A percentile compares a stretch with the other conserved stretches of the same genome.
These are phyloP conservation scores for Ennomos erosarius DNA, from an alignment of 2,888 invertebrate species.

Conservation along the genomic window DNA sequence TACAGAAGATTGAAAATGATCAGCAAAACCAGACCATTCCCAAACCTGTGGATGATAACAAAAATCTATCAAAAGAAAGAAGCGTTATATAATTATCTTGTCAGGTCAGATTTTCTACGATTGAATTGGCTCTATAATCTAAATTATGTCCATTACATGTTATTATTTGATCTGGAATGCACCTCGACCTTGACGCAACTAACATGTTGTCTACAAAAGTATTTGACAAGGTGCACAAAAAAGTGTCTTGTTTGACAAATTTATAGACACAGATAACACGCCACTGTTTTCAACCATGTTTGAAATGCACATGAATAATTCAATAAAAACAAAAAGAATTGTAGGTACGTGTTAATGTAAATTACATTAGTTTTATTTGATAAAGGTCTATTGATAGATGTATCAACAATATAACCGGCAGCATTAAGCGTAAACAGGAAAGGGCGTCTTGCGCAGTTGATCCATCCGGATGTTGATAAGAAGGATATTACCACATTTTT, in stretches of 20 bases:
- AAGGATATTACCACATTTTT: constrained; percentile 6
- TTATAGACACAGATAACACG: constrained; percentile 9
- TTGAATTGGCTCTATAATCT: too few relatives aligned
- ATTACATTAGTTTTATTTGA: background rate
- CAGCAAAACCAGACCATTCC: too few relatives aligned
- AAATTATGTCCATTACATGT: too few relatives aligned
- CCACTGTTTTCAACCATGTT: constrained; percentile 15
- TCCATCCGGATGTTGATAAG: constrained; percentile 33
- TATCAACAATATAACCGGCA: constrained; percentile 19
- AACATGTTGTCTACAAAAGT: constrained; percentile 14
- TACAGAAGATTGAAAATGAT: too few relatives aligned
- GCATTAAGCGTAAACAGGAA: constrained; percentile 35
- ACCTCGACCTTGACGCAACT: constrained; percentile 14
- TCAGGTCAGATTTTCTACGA: too few relatives aligned
- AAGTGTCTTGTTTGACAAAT: constrained; percentile 22
- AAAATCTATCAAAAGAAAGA: too few relatives aligned
- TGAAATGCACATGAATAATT: background rate
- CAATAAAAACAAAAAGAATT: background rate
- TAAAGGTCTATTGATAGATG: constrained; percentile 13
- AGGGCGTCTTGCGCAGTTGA: constrained; percentile 19
- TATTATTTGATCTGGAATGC: background rate
- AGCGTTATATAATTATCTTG: too few relatives aligned
- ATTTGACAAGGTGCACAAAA: constrained; percentile 23
- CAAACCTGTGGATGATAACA: too few relatives aligned
- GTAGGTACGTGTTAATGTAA: background rate